Percentiles rank a stretch among this genome's conserved stretches.
These are phyloP conservation scores for Scolopax bukidnonensis DNA, from an alignment of 2,797 vertebrate genomes.

Conservation along the genomic window DNA sequence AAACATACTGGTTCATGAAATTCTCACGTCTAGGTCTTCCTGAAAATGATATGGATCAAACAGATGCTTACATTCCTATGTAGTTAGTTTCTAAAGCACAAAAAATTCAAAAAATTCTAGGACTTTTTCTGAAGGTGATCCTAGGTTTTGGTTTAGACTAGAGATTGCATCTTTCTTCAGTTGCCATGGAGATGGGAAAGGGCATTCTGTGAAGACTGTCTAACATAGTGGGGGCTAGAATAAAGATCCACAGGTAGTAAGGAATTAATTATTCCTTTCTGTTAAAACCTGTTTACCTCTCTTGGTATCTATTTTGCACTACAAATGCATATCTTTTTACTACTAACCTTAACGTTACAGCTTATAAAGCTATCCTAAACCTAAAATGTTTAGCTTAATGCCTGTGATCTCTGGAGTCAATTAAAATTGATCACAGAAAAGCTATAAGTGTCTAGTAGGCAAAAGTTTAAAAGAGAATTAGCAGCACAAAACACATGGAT, in stretches of 20 bases:
- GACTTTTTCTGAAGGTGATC: not conserved
- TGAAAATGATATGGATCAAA: not conserved
- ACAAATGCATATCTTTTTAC: not conserved
- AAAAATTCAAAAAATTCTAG: not conserved
- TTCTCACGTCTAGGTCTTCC: not conserved
- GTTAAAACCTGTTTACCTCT: not conserved
- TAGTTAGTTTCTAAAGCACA: not conserved
- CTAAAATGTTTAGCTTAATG: not conserved
- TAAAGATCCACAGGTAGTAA: not conserved
- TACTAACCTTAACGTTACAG: not conserved
- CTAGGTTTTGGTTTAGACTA: not conserved
- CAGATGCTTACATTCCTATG: not conserved
- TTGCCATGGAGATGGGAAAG: slow-evolving; percentile 30
- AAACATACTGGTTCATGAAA: not conserved
- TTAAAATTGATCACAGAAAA: not conserved
- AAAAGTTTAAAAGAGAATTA: not conserved
- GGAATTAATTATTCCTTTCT: not conserved
- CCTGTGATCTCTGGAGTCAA: not conserved
- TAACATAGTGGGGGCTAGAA: not conserved
- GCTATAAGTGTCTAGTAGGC: not conserved
- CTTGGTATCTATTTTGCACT: not conserved
- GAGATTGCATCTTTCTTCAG: not conserved
- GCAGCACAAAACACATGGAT: not conserved
- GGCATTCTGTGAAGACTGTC: not conserved
- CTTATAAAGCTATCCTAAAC: not conserved